A percentile compares a stretch with the other conserved stretches of the same genome.
Conservation (phyloP, 2,113 vertebrate species). For the Cryptoleucopteryx plumbea region DNA sequence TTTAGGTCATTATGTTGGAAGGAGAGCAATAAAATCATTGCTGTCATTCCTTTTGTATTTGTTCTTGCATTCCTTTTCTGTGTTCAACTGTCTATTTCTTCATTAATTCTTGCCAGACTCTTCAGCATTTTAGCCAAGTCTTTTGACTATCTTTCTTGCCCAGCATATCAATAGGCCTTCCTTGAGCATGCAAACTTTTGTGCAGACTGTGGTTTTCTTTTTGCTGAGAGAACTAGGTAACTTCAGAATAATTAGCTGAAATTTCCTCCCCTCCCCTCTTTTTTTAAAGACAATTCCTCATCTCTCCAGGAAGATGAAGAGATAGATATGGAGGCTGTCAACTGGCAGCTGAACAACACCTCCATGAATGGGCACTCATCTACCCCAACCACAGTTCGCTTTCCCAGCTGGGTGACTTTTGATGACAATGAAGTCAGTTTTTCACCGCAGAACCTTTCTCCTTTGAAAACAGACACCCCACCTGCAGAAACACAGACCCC, state of each 20-base stretch:
- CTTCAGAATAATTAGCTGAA: slow-evolving; percentile 21
- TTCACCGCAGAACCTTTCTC: slow-evolving; percentile 56
- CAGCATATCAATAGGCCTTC: background rate
- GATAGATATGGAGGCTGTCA: slow-evolving; percentile 80
- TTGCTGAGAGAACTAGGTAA: background rate
- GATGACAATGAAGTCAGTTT: slow-evolving; percentile 79
- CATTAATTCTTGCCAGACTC: background rate
- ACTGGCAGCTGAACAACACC: slow-evolving; percentile 69
- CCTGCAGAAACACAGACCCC: slow-evolving; percentile 49
- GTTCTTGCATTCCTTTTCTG: background rate
- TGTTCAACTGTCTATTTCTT: background rate
- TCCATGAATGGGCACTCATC: slow-evolving; percentile 72
- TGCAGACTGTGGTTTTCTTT: background rate
- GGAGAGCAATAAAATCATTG: background rate
- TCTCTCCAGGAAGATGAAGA: slow-evolving; percentile 84
- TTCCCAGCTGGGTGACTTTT: slow-evolving; percentile 89
- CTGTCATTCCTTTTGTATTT: background rate
- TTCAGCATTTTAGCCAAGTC: background rate
- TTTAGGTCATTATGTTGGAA: background rate
- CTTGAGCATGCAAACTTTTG: background rate
- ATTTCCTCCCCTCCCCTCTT: slow-evolving; percentile 46
- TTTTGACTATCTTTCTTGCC: background rate
- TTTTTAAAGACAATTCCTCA: slow-evolving; percentile 77
- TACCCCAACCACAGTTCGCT: slow-evolving; percentile 68
- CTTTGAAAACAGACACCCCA: slow-evolving; percentile 55